A percentile compares a stretch with the other conserved stretches of the same genome.
phyloP scores from a whole-genome alignment of 1,140 invertebrate genomes.

The Solenopsis fugax region DNA sequence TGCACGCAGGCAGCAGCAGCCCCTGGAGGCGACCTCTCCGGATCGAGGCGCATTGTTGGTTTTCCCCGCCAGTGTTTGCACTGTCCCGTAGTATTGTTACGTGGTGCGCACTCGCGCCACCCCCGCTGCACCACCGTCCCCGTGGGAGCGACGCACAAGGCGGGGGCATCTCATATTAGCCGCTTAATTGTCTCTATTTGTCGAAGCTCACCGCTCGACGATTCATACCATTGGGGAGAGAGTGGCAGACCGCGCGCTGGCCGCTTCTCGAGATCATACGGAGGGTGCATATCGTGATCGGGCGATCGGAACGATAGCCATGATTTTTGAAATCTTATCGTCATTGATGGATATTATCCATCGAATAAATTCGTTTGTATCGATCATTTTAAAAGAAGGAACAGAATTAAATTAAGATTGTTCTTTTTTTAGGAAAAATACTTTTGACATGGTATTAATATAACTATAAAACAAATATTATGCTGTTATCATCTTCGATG shows the following conservation, averaged over 20 bases:
- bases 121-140: slow-evolving; percentile 16
- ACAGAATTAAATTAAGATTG: background rate
- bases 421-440: background rate
- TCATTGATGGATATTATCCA: background rate
- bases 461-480: background rate
- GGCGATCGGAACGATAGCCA: no score
- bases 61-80: slow-evolving; percentile 76
- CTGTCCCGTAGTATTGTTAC: slow-evolving; percentile 71
- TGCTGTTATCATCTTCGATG: background rate
- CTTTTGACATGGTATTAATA: background rate
- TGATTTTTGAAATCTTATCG: background rate
- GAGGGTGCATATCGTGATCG: background rate
- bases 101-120: slow-evolving; percentile 35
- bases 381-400: background rate
- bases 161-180: slow-evolving; percentile 78
- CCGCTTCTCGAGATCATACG: background rate
- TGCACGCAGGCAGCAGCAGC: slow-evolving; percentile 27
- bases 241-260: background rate
- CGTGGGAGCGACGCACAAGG: slow-evolving; percentile 71
- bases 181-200: slow-evolving; percentile 82
- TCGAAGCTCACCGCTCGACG: slow-evolving; percentile 71
- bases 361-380: background rate
- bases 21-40: slow-evolving; percentile 50
- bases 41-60: slow-evolving; percentile 76
- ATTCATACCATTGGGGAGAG: slow-evolving; percentile 60